Percentiles rank a stretch among this genome's conserved stretches.
Conservation (phyloP, 2,888 invertebrate species). For the Hylaea fasciaria region DNA sequence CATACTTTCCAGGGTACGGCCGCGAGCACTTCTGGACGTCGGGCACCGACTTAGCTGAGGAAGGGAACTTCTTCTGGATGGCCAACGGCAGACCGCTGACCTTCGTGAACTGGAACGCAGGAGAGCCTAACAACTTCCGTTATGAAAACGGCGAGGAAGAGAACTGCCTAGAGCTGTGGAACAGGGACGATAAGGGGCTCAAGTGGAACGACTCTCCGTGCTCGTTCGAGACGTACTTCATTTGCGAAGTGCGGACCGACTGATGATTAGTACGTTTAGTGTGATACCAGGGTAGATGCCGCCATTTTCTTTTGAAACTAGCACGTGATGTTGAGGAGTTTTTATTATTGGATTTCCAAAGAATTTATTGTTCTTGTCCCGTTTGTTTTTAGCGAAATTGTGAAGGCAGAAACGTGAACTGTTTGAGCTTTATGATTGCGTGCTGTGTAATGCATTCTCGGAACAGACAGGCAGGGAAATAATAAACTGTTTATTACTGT, state of each 20-base stretch:
- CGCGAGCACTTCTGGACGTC: slow-evolving; percentile 97
- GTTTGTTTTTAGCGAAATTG: neutral
- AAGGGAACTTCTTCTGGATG: slow-evolving; percentile 97
- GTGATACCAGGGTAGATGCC: slow-evolving; percentile 15
- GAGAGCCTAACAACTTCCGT: slow-evolving; percentile 97
- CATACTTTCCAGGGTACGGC: slow-evolving; percentile 88
- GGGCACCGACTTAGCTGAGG: slow-evolving; percentile 95
- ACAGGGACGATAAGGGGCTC: slow-evolving; percentile 95
- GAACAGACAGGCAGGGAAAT: neutral
- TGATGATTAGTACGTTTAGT: slow-evolving; percentile 48
- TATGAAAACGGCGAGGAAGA: slow-evolving; percentile 97
- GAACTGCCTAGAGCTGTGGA: slow-evolving; percentile 96
- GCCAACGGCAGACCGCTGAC: slow-evolving; percentile 94
- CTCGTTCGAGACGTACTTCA: slow-evolving; percentile 96
- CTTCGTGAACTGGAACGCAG: slow-evolving; percentile 97
- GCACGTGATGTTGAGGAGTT: slow-evolving; percentile 3
- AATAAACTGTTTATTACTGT: slow-evolving; percentile 4
- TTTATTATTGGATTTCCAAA: too few relatives aligned
- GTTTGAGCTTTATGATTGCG: slow-evolving; percentile 1
- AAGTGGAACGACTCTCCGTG: slow-evolving; percentile 98
- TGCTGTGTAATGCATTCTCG: slow-evolving; percentile 1
- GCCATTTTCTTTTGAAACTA: slow-evolving; percentile 10
- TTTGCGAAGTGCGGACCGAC: slow-evolving; percentile 91
- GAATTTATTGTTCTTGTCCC: neutral
- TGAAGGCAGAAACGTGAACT: neutral